Percentiles rank a stretch among this genome's conserved stretches.
These are phyloP conservation scores for Micrastur ruficollis DNA, from an alignment of 2,797 vertebrate genomes.

Conservation along the genomic window DNA sequence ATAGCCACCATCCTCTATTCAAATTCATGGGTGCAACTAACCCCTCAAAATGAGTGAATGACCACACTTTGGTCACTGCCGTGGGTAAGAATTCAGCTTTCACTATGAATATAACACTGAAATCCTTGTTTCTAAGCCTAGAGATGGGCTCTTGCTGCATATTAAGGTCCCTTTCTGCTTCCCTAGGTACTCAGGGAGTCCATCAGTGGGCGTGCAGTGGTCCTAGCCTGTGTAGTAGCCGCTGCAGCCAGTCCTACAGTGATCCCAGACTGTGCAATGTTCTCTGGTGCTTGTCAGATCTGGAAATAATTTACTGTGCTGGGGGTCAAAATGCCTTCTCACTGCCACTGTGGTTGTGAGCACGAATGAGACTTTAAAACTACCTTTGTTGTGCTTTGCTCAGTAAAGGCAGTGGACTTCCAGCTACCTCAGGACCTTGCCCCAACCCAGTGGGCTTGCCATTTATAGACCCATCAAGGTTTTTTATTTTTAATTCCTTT, in stretches of 20 bases:
- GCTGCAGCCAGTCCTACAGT: not conserved
- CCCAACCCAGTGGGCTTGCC: not conserved
- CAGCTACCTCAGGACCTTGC: not conserved
- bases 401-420: not conserved
- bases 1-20: not conserved
- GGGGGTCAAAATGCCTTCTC: not conserved
- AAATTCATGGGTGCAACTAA: not conserved
- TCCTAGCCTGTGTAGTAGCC: not conserved
- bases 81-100: conserved; percentile 4
- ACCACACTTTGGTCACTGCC: not conserved
- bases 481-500: not conserved
- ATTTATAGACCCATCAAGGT: not conserved
- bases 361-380: not conserved
- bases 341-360: not conserved
- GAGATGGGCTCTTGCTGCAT: not conserved
- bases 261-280: not conserved
- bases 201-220: not conserved
- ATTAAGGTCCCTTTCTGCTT: not conserved
- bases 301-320: conserved; percentile 20
- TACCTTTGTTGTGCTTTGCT: conserved; percentile 7
- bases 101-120: not conserved
- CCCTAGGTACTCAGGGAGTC: not conserved
- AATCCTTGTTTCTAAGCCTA: not conserved
- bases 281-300: not conserved
- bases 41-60: not conserved